Base-by-base conservation (phyloP, 1,140 invertebrate genomes). In the Fragariocoptes setiger region DNA sequence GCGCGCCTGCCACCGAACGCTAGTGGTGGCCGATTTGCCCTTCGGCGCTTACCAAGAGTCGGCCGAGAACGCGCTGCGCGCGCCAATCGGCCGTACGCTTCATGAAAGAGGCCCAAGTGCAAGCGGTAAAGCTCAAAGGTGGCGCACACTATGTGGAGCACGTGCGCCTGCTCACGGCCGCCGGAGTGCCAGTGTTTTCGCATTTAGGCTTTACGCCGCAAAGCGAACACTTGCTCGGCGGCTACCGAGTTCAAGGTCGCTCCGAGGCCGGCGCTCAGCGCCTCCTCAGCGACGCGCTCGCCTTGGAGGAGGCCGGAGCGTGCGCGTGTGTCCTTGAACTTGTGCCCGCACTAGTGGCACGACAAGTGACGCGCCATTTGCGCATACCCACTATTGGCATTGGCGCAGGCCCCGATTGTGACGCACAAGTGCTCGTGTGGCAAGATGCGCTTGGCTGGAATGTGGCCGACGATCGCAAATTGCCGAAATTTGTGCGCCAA, bases 191-290 rank as follows among this genome's bases (percentile, higher is more conserved):
- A 4, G 49, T 51, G 13, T 46, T 31, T 36, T 49, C 31, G 17
- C 49, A 49, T 47, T 15, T 50, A 16, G 49, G 49, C 19, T 22
- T 50, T 12, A 52, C 50, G 12, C 49, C 49, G 2, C 49, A 50
- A 25, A 38, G 38, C 15, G 41, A 49, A 15, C 38, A 49, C 37
- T 16, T 21, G 15, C 37, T 52, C 14, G 47, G 47, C 21, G 44
- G 39, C 25, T 51, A 44, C 19, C 8, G 17, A 4, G 35, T 46
- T 21, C 42, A 43, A 17, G 44, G 35, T 18, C 21, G 25, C 20
- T 15, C 13, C 19, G 44, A 40, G 3, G 16, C 14, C 5, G 4
- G 12, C 12, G 39, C 44, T 3, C 19, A 35, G 0, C 35, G 19
- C 1, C 19, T 46, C 2, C 4, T 19, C n/a, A 12, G 15, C 8